Conservation (phyloP, 2,797 vertebrate species). For the Phoebastria nigripes region DNA sequence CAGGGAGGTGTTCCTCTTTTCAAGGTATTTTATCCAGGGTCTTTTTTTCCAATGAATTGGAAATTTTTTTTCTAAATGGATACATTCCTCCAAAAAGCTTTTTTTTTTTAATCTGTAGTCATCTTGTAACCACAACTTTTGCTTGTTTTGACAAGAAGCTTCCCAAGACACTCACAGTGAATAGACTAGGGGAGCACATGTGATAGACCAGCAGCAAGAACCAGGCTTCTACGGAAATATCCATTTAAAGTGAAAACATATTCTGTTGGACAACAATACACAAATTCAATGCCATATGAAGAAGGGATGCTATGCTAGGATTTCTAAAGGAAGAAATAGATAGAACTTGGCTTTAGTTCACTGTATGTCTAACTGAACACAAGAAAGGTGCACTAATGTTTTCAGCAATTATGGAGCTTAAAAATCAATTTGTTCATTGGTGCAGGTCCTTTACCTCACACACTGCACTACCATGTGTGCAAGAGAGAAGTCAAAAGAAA, state of each 20-base stretch:
- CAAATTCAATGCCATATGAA: too few species aligned
- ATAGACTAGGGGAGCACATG: fast-evolving
- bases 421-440: background rate
- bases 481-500: background rate
- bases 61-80: background rate
- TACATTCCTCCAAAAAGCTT: background rate
- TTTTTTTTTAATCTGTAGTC: background rate
- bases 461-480: fast-evolving
- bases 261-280: background rate
- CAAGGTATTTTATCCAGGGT: background rate
- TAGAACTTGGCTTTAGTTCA: background rate
- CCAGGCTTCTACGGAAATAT: background rate
- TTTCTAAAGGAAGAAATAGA: background rate
- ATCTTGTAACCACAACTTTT: background rate
- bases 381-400: background rate
- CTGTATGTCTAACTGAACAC: background rate
- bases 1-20: background rate
- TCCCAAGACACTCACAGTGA: background rate
- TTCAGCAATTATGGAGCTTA: background rate
- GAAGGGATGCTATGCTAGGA: background rate
- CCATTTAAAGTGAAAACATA: background rate
- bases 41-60: background rate
- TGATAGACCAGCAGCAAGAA: background rate
- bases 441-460: too few species aligned
- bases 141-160: background rate